Evolutionary conservation across 2,113 vertebrate genomes (phyloP).

Genomic region (Coregonus clupeaformis): DNA sequence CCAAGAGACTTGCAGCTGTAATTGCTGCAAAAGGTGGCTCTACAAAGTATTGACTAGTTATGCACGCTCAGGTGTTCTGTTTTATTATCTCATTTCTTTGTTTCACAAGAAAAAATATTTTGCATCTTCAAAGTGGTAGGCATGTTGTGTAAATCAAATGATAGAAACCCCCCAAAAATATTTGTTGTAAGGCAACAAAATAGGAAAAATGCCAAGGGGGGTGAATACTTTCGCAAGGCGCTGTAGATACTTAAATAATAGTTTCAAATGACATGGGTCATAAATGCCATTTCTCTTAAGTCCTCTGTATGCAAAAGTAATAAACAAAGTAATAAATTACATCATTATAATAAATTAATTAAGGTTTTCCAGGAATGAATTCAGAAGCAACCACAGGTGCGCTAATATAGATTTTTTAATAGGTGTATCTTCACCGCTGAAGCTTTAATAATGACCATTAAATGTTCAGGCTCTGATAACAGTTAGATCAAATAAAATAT

Average conservation of each 20-base stretch:
- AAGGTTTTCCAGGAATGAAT: conserved; percentile 64
- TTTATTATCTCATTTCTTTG: too few species aligned
- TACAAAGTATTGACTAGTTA: too few species aligned
- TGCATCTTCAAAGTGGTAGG: too few species aligned
- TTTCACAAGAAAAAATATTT: too few species aligned
- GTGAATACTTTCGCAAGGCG: too few species aligned
- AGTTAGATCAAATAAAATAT: conserved; percentile 52
- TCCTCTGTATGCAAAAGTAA: conserved; percentile 29
- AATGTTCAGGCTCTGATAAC: conserved; percentile 61
- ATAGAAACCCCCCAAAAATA: too few species aligned
- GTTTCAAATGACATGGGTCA: neutral
- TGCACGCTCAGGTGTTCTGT: too few species aligned
- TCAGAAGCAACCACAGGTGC: conserved; percentile 21
- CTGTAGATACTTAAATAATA: neutral
- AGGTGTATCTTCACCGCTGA: conserved; percentile 65
- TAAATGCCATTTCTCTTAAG: neutral
- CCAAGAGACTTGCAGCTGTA: too few species aligned
- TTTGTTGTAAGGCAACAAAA: too few species aligned
- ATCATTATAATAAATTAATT: conserved; percentile 70
- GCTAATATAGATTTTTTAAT: conserved; percentile 67
- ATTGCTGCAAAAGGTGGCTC: too few species aligned
- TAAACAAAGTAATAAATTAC: conserved; percentile 52
- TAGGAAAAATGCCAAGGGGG: too few species aligned
- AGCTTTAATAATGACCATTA: conserved; percentile 65
- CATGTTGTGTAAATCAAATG: too few species aligned